These are phyloP conservation scores for Drosophila setifemur DNA, from an alignment of 1,140 invertebrate species.

Conservation along the genomic window DNA sequence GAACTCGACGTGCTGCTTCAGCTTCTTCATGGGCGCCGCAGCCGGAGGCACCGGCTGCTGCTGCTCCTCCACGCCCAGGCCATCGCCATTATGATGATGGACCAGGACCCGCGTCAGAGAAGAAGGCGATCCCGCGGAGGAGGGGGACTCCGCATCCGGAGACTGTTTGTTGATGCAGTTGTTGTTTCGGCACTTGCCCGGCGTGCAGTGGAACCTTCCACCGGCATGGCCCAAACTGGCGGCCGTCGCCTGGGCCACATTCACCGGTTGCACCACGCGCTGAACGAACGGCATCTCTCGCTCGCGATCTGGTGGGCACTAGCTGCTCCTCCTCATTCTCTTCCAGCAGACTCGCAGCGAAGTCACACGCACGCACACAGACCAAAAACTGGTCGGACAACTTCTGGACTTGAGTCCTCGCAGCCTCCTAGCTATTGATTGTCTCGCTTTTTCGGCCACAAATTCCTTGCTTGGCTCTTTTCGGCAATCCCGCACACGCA, in stretches of 20 bases:
- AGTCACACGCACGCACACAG: constrained; percentile 14
- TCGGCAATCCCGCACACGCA: constrained; percentile 41
- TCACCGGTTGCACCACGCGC: constrained; percentile 87
- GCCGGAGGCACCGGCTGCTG: constrained; percentile 54
- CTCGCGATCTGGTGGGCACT: constrained; percentile 20
- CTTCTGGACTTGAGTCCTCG: constrained; percentile 76
- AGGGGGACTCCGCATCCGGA: constrained; percentile 22
- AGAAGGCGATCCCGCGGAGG: constrained; percentile 20
- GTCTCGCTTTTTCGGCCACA: constrained; percentile 61
- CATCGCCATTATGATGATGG: constrained; percentile 32
- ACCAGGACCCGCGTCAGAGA: constrained; percentile 43
- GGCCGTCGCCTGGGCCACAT: constrained; percentile 86
- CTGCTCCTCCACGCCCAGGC: constrained; percentile 15
- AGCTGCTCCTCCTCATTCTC: constrained; percentile 36
- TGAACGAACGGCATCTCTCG: constrained; percentile 88
- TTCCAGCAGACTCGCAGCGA: neutral
- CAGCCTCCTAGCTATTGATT: constrained; percentile 67
- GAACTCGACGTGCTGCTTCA: constrained; percentile 78
- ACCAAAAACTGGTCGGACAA: constrained; percentile 69
- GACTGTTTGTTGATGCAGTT: constrained; percentile 75
- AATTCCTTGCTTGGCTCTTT: constrained; percentile 56
- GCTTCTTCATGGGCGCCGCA: constrained; percentile 68
- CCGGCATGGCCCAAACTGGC: constrained; percentile 81
- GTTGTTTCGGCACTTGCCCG: constrained; percentile 79
- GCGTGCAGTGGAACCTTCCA: constrained; percentile 65